Percentiles rank a stretch among this genome's conserved stretches.
These are phyloP conservation scores for Zeugodacus cucurbitae DNA, from an alignment of 1,140 invertebrate genomes.

Conservation along the genomic window DNA sequence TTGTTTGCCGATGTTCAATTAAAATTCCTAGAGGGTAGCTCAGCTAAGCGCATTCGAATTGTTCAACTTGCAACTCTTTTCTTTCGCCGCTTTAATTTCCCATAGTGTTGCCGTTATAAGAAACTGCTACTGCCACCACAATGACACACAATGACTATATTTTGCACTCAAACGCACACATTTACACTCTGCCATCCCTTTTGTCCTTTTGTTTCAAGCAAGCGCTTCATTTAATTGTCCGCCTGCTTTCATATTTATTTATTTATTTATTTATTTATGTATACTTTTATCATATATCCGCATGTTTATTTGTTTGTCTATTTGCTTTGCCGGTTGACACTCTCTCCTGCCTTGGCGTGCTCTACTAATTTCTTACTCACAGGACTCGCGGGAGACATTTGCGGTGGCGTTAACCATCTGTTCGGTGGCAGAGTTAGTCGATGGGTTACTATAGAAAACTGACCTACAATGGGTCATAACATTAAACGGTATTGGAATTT, in stretches of 20 bases:
- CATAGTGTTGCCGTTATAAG: neutral
- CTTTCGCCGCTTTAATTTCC: neutral
- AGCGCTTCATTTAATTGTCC: neutral
- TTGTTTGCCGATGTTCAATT: neutral
- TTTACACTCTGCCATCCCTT: neutral
- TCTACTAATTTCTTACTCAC: neutral
- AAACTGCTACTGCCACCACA: neutral
- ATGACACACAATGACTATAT: neutral
- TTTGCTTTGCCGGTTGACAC: neutral
- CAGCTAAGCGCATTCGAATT: neutral
- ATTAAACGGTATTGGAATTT: neutral
- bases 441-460: neutral
- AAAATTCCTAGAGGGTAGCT: neutral
- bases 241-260: neutral
- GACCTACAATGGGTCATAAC: neutral
- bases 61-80: neutral
- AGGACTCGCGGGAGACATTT: neutral
- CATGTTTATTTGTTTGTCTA: neutral
- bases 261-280: neutral
- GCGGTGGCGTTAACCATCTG: neutral
- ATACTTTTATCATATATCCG: neutral
- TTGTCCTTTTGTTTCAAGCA: constrained; percentile 8
- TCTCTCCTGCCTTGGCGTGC: neutral
- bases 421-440: neutral
- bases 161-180: neutral